phyloP scores from a whole-genome alignment of 2,113 vertebrate genomes.

The Motacilla alba region DNA sequence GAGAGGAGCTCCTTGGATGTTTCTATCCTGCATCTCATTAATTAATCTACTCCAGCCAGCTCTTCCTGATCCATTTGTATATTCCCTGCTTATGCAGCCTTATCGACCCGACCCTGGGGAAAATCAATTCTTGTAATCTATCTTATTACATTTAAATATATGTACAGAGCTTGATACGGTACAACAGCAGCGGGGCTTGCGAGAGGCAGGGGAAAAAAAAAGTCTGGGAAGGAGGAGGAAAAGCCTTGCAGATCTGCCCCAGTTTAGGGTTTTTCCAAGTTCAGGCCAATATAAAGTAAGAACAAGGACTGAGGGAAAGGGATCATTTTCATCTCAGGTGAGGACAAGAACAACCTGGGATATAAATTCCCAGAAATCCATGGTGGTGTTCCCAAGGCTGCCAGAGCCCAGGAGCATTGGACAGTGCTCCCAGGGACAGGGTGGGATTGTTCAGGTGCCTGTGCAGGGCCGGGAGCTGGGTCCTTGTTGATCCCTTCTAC shows the following conservation, averaged over 20 bases:
- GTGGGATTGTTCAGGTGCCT: neutral
- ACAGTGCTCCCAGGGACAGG: neutral
- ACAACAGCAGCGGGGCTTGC: neutral
- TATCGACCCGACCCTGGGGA: slow-evolving; percentile 55
- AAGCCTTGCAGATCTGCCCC: neutral
- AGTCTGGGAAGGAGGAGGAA: neutral
- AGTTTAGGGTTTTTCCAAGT: neutral
- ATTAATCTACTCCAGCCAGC: slow-evolving; percentile 60
- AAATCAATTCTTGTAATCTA: slow-evolving; percentile 62
- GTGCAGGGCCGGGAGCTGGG: neutral
- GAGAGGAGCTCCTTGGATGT: slow-evolving; percentile 34
- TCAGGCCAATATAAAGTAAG: neutral
- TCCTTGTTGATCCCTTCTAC: neutral
- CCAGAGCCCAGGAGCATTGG: neutral
- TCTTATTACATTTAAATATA: slow-evolving; percentile 69
- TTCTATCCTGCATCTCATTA: slow-evolving; percentile 53
- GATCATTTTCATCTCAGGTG: rapidly evolving
- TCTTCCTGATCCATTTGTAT: neutral
- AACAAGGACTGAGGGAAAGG: neutral
- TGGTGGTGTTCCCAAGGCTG: neutral
- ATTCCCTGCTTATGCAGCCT: slow-evolving; percentile 41
- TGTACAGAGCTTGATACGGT: neutral
- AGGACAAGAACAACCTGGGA: neutral
- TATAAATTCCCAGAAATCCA: rapidly evolving
- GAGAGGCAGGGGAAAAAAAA: neutral